Base-by-base conservation (phyloP, 2,888 invertebrate species). In the Agapetus fuscipes region DNA sequence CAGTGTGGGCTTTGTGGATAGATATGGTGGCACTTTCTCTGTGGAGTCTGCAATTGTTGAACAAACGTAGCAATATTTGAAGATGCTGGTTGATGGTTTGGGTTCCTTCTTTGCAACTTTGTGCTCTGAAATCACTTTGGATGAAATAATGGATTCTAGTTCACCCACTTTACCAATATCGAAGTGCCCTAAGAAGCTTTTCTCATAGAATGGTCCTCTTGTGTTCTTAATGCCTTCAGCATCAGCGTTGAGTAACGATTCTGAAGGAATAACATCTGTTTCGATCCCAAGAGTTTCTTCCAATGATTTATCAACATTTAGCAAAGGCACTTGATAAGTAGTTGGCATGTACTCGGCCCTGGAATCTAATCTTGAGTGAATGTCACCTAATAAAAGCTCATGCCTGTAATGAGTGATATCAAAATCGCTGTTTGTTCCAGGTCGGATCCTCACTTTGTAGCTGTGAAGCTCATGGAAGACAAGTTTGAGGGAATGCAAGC, bases 391-490 rank as follows among this genome's bases (percentile, higher is more conserved):
- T n/a, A 69, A 57, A 11, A 74, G 59, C 46, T 66, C 66, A 48
- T 60, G 56, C 39, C 59, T 56, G 44, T 57, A 55, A 36, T 52
- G 52, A 15, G 52, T 49, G 39, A 43, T 48, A 60, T 62, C 24
- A 58, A 54, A 47, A 52, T 57, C 29, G 59, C 54, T 38, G 20
- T 45, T 34, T 14, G 39, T 33, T 17, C 43, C 50, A 5, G 61
- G 61, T 25, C 63, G 51, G 9, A 64, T 53, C 48, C 73, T 72
- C 2, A 72, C 56, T 44, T 72, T 60, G 33, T 72, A 49, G 36
- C 73, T 55, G 49, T 72, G 71, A 13, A 74, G 54, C 52, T 76
- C 75, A 48, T 72, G 66, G 51, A 74, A 66, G 2, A 66, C 63
- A 53, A 71, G 64, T 50, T 67, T 63, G 6, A 74, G 53, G 3